phyloP scores from a whole-genome alignment of 2,113 vertebrate species.

The Microcebus tavaratra region DNA sequence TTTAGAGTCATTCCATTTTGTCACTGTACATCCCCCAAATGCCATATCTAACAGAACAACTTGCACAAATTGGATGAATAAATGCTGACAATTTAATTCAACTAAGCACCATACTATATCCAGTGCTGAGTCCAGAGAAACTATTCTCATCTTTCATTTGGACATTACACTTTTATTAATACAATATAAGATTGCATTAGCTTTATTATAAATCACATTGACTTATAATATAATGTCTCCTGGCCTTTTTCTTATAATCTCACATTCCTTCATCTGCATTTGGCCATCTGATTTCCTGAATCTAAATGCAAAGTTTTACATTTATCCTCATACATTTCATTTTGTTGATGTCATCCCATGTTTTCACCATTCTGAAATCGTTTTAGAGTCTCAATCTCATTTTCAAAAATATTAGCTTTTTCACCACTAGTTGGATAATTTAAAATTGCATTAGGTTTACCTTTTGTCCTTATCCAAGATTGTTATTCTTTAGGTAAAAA shows the following conservation, averaged over 20 bases:
- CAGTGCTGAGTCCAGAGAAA: not conserved
- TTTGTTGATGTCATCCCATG: not conserved
- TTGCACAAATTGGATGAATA: not conserved
- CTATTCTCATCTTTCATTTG: not conserved
- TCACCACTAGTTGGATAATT: not conserved
- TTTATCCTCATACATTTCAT: slow-evolving; percentile 13
- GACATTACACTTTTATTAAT: not conserved
- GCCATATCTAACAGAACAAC: not conserved
- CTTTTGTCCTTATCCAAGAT: not conserved
- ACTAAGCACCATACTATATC: not conserved
- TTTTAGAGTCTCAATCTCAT: not conserved
- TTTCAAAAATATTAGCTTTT: not conserved
- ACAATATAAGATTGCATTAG: not conserved
- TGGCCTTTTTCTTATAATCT: not conserved
- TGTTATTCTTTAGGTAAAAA: not conserved
- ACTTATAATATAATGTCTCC: not conserved
- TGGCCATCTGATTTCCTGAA: not conserved
- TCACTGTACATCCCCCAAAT: not conserved
- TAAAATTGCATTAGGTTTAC: not conserved
- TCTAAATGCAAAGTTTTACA: not conserved
- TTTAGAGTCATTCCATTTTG: not conserved
- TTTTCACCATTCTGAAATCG: not conserved
- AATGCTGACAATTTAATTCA: not conserved
- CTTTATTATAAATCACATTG: not conserved
- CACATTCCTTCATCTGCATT: slow-evolving; percentile 20